phyloP scores from a whole-genome alignment of 2,888 invertebrate species.

The Lycia hirtaria region DNA sequence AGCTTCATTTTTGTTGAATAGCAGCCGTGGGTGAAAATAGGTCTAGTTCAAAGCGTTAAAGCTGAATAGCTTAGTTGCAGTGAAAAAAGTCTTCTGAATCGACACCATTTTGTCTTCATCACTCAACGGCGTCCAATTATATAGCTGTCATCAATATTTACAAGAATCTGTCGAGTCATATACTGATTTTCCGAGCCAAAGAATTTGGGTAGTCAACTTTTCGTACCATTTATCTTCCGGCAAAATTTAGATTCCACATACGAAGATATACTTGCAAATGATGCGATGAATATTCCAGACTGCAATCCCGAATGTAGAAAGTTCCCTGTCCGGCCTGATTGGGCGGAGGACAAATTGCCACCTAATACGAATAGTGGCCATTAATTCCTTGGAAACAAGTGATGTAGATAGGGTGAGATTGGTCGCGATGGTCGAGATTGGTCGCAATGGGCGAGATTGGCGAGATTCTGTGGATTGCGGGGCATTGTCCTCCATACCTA shows the following conservation, averaged over 20 bases:
- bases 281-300: constrained; percentile 37
- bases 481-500: constrained; percentile 35
- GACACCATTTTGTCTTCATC: constrained; percentile 21
- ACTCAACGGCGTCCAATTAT: constrained; percentile 13
- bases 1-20: constrained; percentile 27
- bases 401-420: constrained; percentile 46
- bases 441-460: constrained; percentile 25
- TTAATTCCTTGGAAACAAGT: constrained; percentile 61
- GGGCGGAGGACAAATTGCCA: constrained; percentile 51
- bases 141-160: constrained; percentile 24
- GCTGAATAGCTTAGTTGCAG: constrained; percentile 10
- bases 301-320: constrained; percentile 44
- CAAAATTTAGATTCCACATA: constrained; percentile 14
- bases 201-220: constrained; percentile 30
- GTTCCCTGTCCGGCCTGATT: constrained; percentile 43
- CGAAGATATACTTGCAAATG: constrained; percentile 22
- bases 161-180: constrained; percentile 21
- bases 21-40: constrained; percentile 22
- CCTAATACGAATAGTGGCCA: constrained; percentile 57
- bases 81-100: constrained; percentile 13
- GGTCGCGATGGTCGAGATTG: constrained; percentile 28
- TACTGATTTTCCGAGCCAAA: constrained; percentile 22
- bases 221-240: constrained; percentile 26
- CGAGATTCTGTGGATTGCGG: constrained; percentile 41
- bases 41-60: constrained; percentile 25